Base-by-base conservation (phyloP, 2,797 vertebrate species). In the Chelmon rostratus region DNA sequence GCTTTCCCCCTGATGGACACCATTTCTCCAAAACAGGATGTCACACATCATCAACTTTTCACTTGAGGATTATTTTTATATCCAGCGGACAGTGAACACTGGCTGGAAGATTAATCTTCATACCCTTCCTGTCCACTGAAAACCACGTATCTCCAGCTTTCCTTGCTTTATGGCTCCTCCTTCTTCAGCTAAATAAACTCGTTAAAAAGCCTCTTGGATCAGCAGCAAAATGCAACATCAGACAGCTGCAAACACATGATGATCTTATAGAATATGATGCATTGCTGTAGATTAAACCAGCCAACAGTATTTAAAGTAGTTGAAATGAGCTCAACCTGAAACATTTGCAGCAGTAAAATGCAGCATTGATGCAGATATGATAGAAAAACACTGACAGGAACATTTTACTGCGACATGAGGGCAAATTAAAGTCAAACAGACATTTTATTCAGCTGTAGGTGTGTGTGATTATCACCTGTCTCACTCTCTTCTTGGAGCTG, bases 401-500 rank as follows among this genome's bases (percentile, higher is more conserved):
- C 42, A 46, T 18, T 46, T 46, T 46, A 18, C 42, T 46, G 4
- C 42, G 46, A 1, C 5, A 46, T 18, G 42, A 46, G n/a, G n/a
- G n/a, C n/a, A n/a, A n/a, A n/a, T n/a, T n/a, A n/a, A n/a, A n/a
- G n/a, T n/a, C n/a, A n/a, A n/a, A n/a, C n/a, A n/a, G 28, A 33
- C 47, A 19, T 16, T 28, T 28, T 9, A 37, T 25, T 18, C 31
- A 68, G 40, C 23, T 28, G 35, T 6, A 16, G 16, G 69, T 16
- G 15, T 8, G 28, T 31, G 28, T 31, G 28, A 18, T 28, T 33
- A 91, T 96, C 91, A 98, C 97, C 96, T 98, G 94, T 88, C 95
- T 93, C 37, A 99, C 97, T 93, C 96, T 96, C 76, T 96, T 96
- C 89, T 95, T 96, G 1, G 97, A 98, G 93, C 97, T 97, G 7